A percentile compares a stretch with the other conserved stretches of the same genome.
Evolutionary conservation across 1,140 invertebrate species (phyloP).

Genomic region (Bombyx mori): DNA sequence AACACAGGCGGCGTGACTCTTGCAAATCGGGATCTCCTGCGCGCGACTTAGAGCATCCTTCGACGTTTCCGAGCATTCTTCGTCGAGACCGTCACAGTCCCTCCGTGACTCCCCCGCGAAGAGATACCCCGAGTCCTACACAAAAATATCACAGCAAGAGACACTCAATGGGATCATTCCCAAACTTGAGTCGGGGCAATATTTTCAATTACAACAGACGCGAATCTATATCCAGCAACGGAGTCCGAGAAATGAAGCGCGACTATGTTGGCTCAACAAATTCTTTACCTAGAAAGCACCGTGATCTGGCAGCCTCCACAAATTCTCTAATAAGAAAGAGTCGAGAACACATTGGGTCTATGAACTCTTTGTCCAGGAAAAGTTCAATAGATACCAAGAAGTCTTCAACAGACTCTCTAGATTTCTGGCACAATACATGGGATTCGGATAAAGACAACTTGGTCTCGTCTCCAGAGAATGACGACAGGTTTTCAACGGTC

Average conservation of each 20-base stretch:
- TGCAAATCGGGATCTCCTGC: constrained; percentile 70
- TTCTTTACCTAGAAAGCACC: constrained; percentile 60
- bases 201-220: constrained; percentile 53
- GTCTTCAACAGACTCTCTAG: constrained; percentile 81
- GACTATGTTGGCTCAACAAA: constrained; percentile 60
- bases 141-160: constrained; percentile 57
- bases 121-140: constrained; percentile 66
- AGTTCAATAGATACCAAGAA: constrained; percentile 72
- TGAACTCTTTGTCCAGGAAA: constrained; percentile 57
- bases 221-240: constrained; percentile 39
- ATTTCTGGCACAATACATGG: constrained; percentile 79
- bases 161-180: constrained; percentile 62
- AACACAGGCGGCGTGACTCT: constrained; percentile 72
- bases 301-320: constrained; percentile 46
- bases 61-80: constrained; percentile 76
- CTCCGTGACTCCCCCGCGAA: constrained; percentile 72
- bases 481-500: constrained; percentile 39
- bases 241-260: constrained; percentile 61
- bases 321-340: constrained; percentile 60
- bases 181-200: constrained; percentile 45
- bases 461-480: constrained; percentile 30
- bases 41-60: constrained; percentile 76
- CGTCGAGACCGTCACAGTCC: constrained; percentile 72
- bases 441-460: constrained; percentile 72
- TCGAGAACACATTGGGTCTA: constrained; percentile 57